phyloP scores from a whole-genome alignment of 2,797 vertebrate genomes.

The Clarias pachynema region DNA sequence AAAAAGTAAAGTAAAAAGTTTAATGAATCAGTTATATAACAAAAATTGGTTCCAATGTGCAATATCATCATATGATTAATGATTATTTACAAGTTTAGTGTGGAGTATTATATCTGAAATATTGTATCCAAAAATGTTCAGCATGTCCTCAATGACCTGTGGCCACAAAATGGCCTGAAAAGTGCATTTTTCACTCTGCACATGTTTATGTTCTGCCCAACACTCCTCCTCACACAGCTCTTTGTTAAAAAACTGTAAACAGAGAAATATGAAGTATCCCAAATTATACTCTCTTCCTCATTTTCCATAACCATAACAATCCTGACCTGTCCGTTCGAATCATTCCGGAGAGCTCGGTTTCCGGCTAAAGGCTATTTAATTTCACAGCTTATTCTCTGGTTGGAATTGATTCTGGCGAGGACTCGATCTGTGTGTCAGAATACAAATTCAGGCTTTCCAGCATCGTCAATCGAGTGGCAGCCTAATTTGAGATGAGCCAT shows the following conservation, averaged over 20 bases:
- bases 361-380: conserved; percentile 62
- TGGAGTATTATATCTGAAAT: too few relatives aligned
- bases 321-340: conserved; percentile 52
- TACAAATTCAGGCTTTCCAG: conserved; percentile 57
- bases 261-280: conserved; percentile 46
- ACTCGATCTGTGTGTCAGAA: conserved; percentile 52
- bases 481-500: conserved; percentile 53
- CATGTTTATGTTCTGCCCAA: background rate
- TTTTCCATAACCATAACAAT: conserved; percentile 52
- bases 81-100: too few relatives aligned
- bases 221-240: conserved; percentile 36
- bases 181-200: background rate
- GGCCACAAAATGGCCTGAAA: conserved; percentile 21
- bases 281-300: conserved; percentile 44
- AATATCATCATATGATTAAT: background rate
- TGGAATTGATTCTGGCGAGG: conserved; percentile 60
- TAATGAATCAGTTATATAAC: background rate
- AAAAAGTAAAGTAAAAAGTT: background rate
- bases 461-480: conserved; percentile 49
- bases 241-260: conserved; percentile 46
- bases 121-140: background rate
- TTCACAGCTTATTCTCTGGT: conserved; percentile 61
- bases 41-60: background rate
- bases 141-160: background rate
- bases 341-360: conserved; percentile 54